A percentile compares a stretch with the other conserved stretches of the same genome.
phyloP scores from a whole-genome alignment of 2,797 vertebrate genomes.

The Discoglossus pictus region DNA sequence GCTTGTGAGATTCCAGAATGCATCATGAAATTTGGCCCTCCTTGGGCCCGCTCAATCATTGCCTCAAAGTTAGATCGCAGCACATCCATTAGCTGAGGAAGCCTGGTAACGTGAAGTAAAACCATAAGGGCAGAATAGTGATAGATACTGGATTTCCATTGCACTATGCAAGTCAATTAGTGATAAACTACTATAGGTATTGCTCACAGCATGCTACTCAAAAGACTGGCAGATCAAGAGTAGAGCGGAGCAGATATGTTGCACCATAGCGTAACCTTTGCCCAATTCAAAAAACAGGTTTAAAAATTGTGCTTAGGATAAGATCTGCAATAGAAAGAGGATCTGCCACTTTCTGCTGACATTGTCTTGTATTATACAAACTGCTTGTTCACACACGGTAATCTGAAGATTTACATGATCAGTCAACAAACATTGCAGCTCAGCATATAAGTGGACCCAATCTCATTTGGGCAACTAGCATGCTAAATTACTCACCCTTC shows the following conservation, averaged over 20 bases:
- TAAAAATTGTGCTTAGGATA: slow-evolving; percentile 27
- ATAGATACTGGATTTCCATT: too few relatives aligned
- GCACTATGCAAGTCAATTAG: too few relatives aligned
- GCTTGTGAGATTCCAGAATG: slow-evolving; percentile 98
- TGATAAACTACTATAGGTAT: not conserved
- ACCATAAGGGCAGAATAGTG: too few relatives aligned
- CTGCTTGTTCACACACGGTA: too few relatives aligned
- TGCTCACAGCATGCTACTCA: slow-evolving; percentile 4
- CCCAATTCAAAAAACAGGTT: slow-evolving; percentile 3
- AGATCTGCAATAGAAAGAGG: too few relatives aligned
- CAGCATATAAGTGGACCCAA: too few relatives aligned
- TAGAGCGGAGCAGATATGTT: not conserved
- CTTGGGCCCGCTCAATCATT: slow-evolving; percentile 97
- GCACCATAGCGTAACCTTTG: slow-evolving; percentile 30
- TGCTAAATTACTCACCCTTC: slow-evolving; percentile 84
- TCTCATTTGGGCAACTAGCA: too few relatives aligned
- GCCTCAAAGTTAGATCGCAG: slow-evolving; percentile 98
- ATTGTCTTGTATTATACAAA: too few relatives aligned
- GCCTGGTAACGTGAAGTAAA: slow-evolving; percentile 64
- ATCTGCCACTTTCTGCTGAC: too few relatives aligned
- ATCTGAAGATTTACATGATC: too few relatives aligned
- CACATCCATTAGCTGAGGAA: slow-evolving; percentile 98
- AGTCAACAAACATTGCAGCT: too few relatives aligned
- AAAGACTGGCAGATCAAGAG: too few relatives aligned
- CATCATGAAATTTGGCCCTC: slow-evolving; percentile 99